A percentile compares a stretch with the other conserved stretches of the same genome.
Conservation (phyloP, 2,113 vertebrate genomes). For the Felis chaus region DNA sequence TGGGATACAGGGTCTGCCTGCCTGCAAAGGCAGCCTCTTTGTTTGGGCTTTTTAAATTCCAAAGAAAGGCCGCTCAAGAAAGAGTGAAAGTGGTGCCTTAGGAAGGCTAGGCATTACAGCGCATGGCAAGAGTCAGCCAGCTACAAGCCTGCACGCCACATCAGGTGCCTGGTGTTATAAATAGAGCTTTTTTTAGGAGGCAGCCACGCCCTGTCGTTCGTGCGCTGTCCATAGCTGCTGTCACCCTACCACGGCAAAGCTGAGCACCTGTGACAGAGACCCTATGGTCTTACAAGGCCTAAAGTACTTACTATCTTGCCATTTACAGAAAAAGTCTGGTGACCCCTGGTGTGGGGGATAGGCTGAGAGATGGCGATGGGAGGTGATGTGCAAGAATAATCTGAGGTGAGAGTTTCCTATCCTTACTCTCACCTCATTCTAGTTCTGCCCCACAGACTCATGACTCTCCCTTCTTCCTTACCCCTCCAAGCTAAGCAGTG, state of each 20-base stretch:
- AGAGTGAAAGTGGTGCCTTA: neutral
- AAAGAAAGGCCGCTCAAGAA: neutral
- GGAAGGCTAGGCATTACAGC: neutral
- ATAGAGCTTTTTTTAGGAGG: neutral
- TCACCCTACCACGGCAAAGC: neutral
- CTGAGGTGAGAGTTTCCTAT: rapidly evolving
- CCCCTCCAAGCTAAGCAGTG: neutral
- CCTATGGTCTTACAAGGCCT: neutral
- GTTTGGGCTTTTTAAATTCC: neutral
- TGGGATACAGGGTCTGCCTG: neutral
- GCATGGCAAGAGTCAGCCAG: neutral
- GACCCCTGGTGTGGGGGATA: neutral
- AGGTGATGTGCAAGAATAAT: neutral
- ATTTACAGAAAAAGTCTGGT: neutral
- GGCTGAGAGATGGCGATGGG: neutral
- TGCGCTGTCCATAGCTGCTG: neutral
- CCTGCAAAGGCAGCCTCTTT: neutral
- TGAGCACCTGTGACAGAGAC: neutral
- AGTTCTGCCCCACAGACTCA: neutral
- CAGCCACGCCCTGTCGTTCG: neutral
- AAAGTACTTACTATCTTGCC: neutral
- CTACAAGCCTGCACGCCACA: too few relatives aligned
- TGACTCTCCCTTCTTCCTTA: neutral
- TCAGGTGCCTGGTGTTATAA: neutral
- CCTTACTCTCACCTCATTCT: rapidly evolving